A percentile compares a stretch with the other conserved stretches of the same genome.
phyloP scores from a whole-genome alignment of 30 jellyfish, hydroid and myxozoan species.

The Pseudorhiza aurosa region DNA sequence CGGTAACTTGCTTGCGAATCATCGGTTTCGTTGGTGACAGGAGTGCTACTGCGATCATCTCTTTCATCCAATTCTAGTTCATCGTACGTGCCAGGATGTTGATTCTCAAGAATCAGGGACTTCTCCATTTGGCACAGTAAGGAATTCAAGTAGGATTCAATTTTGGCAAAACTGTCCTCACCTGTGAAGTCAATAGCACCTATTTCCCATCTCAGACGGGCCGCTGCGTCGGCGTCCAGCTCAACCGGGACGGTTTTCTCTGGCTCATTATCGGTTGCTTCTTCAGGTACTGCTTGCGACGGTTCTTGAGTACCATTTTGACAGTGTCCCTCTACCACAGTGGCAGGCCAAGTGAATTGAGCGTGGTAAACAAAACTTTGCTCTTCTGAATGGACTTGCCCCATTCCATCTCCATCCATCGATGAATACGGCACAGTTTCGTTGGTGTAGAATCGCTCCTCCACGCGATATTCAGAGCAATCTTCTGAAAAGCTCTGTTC shows the following conservation, averaged over 20 bases:
- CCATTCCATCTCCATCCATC: too few relatives aligned
- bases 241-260: neutral
- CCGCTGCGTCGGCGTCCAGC: slow-evolving; percentile 52
- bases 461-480: too few relatives aligned
- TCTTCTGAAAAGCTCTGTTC: too few relatives aligned
- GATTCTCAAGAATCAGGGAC: neutral
- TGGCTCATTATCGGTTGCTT: neutral
- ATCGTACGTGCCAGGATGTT: neutral
- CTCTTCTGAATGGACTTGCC: too few relatives aligned
- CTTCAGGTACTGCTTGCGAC: neutral
- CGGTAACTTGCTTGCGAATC: slow-evolving; percentile 1
- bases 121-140: slow-evolving; percentile 19
- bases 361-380: neutral
- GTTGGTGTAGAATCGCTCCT: too few relatives aligned
- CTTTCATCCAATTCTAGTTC: neutral
- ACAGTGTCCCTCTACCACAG: neutral
- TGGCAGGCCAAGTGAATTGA: neutral
- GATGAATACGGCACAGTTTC: too few relatives aligned
- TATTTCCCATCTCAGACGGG: slow-evolving; percentile 79
- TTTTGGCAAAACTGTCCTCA: slow-evolving; percentile 79
- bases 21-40: neutral
- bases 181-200: slow-evolving; percentile 85
- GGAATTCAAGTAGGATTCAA: slow-evolving; percentile 52
- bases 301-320: neutral
- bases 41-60: too few relatives aligned